A percentile compares a stretch with the other conserved stretches of the same genome.
Evolutionary conservation across 2,888 invertebrate genomes (phyloP).

Genomic region (Ectobius pallidus): DNA sequence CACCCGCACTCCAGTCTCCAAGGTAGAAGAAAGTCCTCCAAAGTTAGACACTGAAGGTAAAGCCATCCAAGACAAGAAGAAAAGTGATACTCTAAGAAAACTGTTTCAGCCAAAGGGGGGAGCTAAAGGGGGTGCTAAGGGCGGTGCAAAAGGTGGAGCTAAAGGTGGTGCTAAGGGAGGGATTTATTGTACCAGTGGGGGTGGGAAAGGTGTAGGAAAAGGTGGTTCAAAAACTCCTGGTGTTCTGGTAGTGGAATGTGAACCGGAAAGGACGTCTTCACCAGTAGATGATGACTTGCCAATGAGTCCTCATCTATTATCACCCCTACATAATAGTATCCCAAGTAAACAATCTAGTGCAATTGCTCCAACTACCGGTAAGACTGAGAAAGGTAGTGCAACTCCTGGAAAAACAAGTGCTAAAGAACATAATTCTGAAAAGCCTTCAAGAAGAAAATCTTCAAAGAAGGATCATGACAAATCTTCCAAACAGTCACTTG

Average conservation of each 20-base stretch:
- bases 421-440: background rate
- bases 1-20: constrained; percentile 48
- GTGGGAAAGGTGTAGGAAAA: constrained; percentile 66
- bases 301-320: constrained; percentile 48
- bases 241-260: constrained; percentile 72
- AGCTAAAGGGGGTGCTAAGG: constrained; percentile 53
- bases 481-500: background rate
- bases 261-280: constrained; percentile 54
- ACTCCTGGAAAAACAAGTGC: background rate
- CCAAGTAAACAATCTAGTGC: constrained; percentile 8
- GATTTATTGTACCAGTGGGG: constrained; percentile 52
- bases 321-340: constrained; percentile 50
- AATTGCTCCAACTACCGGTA: background rate
- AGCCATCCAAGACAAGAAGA: constrained; percentile 70
- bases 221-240: constrained; percentile 57
- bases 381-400: background rate
- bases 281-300: constrained; percentile 47
- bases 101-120: constrained; percentile 57
- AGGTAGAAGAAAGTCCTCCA: constrained; percentile 53
- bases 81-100: constrained; percentile 69
- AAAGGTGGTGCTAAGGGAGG: constrained; percentile 64
- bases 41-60: constrained; percentile 59
- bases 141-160: constrained; percentile 68
- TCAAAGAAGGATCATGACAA: constrained; percentile 7
- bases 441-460: constrained; percentile 11